Evolutionary conservation across 2,113 vertebrate species (phyloP).

Genomic region (Ophiodon elongatus): DNA sequence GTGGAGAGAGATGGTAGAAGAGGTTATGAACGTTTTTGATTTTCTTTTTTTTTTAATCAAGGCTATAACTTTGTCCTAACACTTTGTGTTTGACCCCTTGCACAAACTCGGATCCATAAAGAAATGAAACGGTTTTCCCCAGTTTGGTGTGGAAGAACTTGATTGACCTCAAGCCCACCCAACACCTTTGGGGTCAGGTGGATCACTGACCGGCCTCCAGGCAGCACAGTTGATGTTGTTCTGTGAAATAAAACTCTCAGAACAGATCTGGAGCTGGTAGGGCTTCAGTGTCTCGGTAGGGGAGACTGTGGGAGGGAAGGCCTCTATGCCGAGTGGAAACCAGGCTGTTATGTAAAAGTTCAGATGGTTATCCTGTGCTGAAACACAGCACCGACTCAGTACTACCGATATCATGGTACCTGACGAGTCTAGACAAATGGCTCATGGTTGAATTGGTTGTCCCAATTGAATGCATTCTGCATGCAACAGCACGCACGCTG

Average conservation of each 20-base stretch:
- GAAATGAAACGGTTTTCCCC: neutral
- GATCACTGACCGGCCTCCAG: neutral
- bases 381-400: conserved; percentile 3
- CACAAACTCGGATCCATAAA: neutral
- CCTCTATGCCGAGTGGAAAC: conserved; percentile 4
- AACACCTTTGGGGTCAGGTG: neutral
- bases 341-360: conserved; percentile 3
- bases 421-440: neutral
- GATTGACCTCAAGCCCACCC: neutral
- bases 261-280: neutral
- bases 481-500: neutral
- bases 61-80: neutral
- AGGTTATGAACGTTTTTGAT: too few relatives aligned
- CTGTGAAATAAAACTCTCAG: neutral
- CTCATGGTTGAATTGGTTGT: neutral
- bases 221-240: neutral
- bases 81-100: neutral
- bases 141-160: neutral
- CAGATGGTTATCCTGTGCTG: conserved; percentile 15
- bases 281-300: neutral
- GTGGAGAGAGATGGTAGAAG: neutral
- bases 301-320: neutral
- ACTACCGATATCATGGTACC: neutral
- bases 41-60: neutral
- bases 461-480: neutral